Base-by-base conservation (phyloP, 2,113 vertebrate genomes). In the Suricata suricatta region DNA sequence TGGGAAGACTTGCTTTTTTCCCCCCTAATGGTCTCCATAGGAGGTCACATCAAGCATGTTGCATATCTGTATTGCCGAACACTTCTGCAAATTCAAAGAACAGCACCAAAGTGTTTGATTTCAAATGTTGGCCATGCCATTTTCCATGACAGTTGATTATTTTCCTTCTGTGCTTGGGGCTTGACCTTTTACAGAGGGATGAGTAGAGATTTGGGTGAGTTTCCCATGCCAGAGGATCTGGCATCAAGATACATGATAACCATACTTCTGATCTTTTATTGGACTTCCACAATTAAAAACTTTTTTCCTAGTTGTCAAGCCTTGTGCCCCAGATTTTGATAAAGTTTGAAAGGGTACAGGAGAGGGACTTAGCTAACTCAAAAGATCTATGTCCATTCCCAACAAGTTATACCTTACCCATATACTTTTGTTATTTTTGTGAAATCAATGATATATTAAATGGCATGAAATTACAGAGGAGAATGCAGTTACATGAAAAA, bases 401-500 rank as follows among this genome's bases (percentile, higher is more conserved):
- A 95, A 72, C 50, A 93, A 90, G 80, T 88, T 38, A 52, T 64
- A 23, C 72, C 17, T 31, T 77, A 60, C 44, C 68, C 60, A 23
- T 23, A 82, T 83, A 83, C 35, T 50, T 92, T 77, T 97, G 13
- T 50, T 63, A 80, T 52, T 85, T 95, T 90, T 88, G 52, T 93
- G 82, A 86, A 9, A 54, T 47, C 68, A 93, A 31, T 63, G 50
- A 77, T 17, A 27, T 86, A 57, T 54, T 91, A 74, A 86, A 72
- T 44, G 60, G 16, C n/a, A 69, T 19, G 17, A 93, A 81, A 76
- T 44, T 64, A 54, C 29, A 74, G 35, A 38, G 44, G 68, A 6
- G 91, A 87, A 89, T 90, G 63, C 47, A 38, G 60, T n/a, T 88
- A 31, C 74, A 54, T 96, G 82, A 90, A 89, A 94, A 93, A 38